These are phyloP conservation scores for Drosophila eohydei DNA, from an alignment of 2,888 invertebrate species.

Conservation along the genomic window DNA sequence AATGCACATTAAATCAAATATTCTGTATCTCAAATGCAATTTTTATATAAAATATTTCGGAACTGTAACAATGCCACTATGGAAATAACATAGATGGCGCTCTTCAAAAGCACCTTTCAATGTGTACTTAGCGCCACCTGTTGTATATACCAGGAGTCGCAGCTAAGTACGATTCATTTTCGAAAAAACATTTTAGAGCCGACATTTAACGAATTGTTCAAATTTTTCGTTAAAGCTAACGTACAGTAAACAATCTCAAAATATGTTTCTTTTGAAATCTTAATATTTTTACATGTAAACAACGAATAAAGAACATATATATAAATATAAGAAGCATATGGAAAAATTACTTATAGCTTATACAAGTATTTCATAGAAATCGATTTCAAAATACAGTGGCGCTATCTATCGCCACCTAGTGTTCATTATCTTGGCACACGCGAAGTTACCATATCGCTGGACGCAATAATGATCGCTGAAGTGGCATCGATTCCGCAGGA, in stretches of 20 bases:
- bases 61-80: no score
- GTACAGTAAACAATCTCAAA: background rate
- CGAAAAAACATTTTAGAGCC: background rate
- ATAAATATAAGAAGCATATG: background rate
- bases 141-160: background rate
- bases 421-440: no score
- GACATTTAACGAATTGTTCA: background rate
- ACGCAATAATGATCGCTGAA: no score
- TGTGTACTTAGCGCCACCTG: background rate
- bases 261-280: background rate
- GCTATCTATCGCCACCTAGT: no score
- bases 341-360: no score
- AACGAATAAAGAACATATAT: background rate
- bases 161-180: background rate
- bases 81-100: background rate
- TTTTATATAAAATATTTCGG: no score
- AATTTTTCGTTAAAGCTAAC: background rate
- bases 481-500: no score
- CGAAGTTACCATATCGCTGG: no score
- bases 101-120: background rate
- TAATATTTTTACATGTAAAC: background rate
- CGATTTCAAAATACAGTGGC: no score
- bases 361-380: no score
- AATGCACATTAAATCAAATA: no score
- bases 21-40: no score